phyloP scores from a whole-genome alignment of 2,113 vertebrate species.

The Epinephelus lanceolatus region DNA sequence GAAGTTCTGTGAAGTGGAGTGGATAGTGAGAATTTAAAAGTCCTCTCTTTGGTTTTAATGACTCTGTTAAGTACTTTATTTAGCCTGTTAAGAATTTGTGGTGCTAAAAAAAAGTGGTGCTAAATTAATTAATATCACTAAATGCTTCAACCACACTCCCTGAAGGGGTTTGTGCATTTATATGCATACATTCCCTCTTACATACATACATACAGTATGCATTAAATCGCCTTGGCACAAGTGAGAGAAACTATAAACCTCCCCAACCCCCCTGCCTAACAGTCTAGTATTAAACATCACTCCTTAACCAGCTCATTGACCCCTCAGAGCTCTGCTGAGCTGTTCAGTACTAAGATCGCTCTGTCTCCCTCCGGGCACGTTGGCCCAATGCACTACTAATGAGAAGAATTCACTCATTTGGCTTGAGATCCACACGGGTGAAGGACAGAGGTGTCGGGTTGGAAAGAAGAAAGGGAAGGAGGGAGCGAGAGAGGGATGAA shows the following conservation, averaged over 20 bases:
- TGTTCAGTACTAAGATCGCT: constrained; percentile 56
- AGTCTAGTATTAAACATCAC: constrained; percentile 73
- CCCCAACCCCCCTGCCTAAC: constrained; percentile 51
- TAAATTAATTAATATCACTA: constrained; percentile 31
- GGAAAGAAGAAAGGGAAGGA: constrained; percentile 20
- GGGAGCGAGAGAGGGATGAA: constrained; percentile 19
- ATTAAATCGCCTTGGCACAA: constrained; percentile 38
- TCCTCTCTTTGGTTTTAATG: constrained; percentile 22
- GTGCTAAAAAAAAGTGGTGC: constrained; percentile 21
- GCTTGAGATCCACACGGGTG: constrained; percentile 48
- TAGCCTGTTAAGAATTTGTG: constrained; percentile 28
- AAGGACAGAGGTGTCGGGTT: constrained; percentile 48
- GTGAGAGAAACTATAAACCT: constrained; percentile 37
- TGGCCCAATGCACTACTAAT: constrained; percentile 70
- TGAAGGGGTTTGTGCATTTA: constrained; percentile 50
- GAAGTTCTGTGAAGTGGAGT: constrained; percentile 14
- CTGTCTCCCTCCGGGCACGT: constrained; percentile 56
- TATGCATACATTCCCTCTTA: constrained; percentile 66
- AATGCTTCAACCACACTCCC: background rate
- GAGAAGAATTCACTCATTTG: constrained; percentile 76
- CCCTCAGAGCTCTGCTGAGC: constrained; percentile 70
- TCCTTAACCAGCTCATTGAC: constrained; percentile 81
- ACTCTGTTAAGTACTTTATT: constrained; percentile 23
- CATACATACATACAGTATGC: constrained; percentile 23
- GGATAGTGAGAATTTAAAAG: background rate